Evolutionary conservation across 92 coral and sea anemone species (phyloP).

Genomic region (Porites evermanni): DNA sequence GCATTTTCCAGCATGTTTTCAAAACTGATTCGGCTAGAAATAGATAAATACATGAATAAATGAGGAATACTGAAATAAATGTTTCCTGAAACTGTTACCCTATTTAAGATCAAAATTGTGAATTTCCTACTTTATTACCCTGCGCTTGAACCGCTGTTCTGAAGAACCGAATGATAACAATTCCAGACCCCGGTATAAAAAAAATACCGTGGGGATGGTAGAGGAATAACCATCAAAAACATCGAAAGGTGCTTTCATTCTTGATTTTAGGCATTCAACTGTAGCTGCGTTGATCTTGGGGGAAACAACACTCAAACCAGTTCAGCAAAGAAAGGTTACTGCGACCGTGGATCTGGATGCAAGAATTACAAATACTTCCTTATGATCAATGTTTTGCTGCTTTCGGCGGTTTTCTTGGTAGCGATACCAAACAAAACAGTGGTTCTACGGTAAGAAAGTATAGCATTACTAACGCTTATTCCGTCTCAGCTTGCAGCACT

Average conservation of each 20-base stretch:
- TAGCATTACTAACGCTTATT: too few relatives aligned
- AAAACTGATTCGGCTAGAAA: too few relatives aligned
- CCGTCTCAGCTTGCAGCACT: too few relatives aligned
- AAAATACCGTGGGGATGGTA: background rate
- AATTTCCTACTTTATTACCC: too few relatives aligned
- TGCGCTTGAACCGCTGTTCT: too few relatives aligned
- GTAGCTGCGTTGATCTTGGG: constrained; percentile 60
- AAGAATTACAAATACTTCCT: constrained; percentile 62
- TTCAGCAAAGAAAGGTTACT: constrained; percentile 50
- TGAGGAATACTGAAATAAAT: too few relatives aligned
- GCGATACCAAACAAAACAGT: constrained; percentile 70
- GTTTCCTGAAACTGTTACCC: too few relatives aligned
- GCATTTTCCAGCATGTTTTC: too few relatives aligned
- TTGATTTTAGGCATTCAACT: constrained; percentile 30
- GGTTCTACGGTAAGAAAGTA: constrained; percentile 48
- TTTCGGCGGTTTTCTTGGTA: constrained; percentile 15
- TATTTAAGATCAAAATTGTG: too few relatives aligned
- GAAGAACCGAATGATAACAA: too few relatives aligned
- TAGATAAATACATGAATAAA: too few relatives aligned
- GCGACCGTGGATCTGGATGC: constrained; percentile 65
- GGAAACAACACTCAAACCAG: constrained; percentile 6
- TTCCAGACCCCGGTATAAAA: background rate
- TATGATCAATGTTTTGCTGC: constrained; percentile 19
- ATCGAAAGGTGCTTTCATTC: background rate
- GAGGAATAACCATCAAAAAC: background rate